Percentiles rank a stretch among this genome's conserved stretches.
These are phyloP conservation scores for Pithys albifrons DNA, from an alignment of 2,113 vertebrate genomes.

Conservation along the genomic window DNA sequence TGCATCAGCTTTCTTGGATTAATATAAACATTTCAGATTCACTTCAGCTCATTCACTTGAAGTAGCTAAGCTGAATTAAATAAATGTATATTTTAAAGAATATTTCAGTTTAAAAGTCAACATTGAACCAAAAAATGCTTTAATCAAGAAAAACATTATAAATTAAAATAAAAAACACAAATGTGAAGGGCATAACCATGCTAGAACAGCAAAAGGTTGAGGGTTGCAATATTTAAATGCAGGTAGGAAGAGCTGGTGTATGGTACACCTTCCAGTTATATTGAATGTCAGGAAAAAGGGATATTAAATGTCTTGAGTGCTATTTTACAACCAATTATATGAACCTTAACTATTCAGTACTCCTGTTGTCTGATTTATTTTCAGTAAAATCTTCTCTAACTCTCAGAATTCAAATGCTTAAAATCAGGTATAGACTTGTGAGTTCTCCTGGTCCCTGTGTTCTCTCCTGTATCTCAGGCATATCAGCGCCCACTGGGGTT, in stretches of 20 bases:
- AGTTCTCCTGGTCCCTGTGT: not conserved
- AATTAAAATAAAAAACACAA: not conserved
- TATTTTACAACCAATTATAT: not conserved
- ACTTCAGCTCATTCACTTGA: not conserved
- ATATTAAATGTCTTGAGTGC: not conserved
- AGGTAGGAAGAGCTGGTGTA: not conserved
- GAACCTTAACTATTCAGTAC: not conserved
- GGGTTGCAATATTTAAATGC: not conserved
- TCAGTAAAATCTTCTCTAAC: not conserved
- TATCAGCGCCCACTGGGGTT: not conserved
- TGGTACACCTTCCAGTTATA: not conserved
- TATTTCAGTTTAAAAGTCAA: not conserved
- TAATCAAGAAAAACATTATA: not conserved
- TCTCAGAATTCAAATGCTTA: not conserved
- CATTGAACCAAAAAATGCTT: not conserved
- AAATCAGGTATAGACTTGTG: accelerated
- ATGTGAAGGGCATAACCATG: not conserved
- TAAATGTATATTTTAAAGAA: not conserved
- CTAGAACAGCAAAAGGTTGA: not conserved
- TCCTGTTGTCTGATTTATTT: not conserved
- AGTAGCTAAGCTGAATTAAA: not conserved
- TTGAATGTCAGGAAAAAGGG: not conserved
- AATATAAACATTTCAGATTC: not conserved
- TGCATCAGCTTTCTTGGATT: not conserved
- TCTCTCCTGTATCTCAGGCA: no score